Conservation (phyloP, 2,888 invertebrate species). For the Drosophila niveifrons region DNA sequence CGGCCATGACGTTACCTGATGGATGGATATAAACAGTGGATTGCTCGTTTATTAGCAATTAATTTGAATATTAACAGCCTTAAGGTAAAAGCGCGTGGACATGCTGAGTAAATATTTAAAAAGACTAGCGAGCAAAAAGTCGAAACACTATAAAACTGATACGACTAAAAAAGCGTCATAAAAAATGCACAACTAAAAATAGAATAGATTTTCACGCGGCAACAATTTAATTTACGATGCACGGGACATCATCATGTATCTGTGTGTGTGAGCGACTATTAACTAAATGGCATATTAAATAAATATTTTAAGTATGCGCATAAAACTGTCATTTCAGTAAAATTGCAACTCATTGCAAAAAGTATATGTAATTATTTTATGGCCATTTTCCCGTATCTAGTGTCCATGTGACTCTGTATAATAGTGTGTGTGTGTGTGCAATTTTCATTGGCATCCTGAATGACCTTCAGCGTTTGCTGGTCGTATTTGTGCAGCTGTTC, state of each 20-base stretch:
- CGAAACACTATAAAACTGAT: slow-evolving; percentile 13
- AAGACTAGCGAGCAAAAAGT: slow-evolving; percentile 21
- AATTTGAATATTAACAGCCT: slow-evolving; percentile 69
- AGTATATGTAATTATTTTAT: slow-evolving; percentile 12
- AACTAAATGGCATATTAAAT: slow-evolving; percentile 13
- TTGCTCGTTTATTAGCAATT: slow-evolving; percentile 73
- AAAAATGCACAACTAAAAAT: slow-evolving; percentile 11
- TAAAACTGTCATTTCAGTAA: slow-evolving; percentile 14
- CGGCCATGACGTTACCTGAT: slow-evolving; percentile 45
- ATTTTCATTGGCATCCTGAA: background rate
- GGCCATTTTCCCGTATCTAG: background rate
- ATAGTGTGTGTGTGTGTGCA: background rate
- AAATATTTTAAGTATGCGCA: slow-evolving; percentile 4
- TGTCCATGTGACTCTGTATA: too few relatives aligned
- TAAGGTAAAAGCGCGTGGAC: slow-evolving; percentile 67
- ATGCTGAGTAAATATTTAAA: slow-evolving; percentile 61
- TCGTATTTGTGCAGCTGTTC: slow-evolving; percentile 10
- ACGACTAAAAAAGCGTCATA: slow-evolving; percentile 16
- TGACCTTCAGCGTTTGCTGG: slow-evolving; percentile 21
- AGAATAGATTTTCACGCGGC: slow-evolving; percentile 4
- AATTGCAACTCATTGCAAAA: slow-evolving; percentile 1
- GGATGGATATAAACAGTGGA: slow-evolving; percentile 63
- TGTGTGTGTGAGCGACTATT: slow-evolving; percentile 3
- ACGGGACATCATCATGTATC: background rate
- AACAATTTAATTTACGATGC: slow-evolving; percentile 19